These are phyloP conservation scores for Cataglyphis albicans DNA, from an alignment of 2,888 invertebrate species.

Conservation along the genomic window DNA sequence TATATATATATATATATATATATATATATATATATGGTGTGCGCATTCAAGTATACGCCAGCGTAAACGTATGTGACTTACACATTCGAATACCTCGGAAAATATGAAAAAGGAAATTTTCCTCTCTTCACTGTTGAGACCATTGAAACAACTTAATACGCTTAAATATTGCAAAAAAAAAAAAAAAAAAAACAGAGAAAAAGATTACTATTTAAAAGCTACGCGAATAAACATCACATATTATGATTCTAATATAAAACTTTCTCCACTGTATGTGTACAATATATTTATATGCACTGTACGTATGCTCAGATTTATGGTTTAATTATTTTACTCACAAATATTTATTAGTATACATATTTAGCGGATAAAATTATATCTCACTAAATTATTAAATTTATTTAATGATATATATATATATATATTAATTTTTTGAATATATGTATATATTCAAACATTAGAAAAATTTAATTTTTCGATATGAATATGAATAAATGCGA, in stretches of 20 bases:
- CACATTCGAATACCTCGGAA: slow-evolving; percentile 57
- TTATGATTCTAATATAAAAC: slow-evolving; percentile 9
- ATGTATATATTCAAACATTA: neutral
- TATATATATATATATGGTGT: slow-evolving; percentile 10
- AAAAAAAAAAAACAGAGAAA: neutral
- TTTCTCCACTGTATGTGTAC: neutral
- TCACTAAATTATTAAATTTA: neutral
- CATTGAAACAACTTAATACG: neutral
- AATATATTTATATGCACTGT: neutral
- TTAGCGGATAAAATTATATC: neutral
- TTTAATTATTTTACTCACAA: neutral
- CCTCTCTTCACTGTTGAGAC: neutral
- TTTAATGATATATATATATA: neutral
- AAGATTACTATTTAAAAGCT: neutral
- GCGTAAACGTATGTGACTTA: slow-evolving; percentile 52
- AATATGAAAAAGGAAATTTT: slow-evolving; percentile 41
- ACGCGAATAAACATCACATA: neutral
- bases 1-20: slow-evolving; percentile 46
- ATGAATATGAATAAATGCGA: neutral
- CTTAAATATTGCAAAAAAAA: neutral
- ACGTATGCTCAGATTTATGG: neutral
- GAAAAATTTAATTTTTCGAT: neutral
- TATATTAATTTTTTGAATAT: neutral
- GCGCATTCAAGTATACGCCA: slow-evolving; percentile 49
- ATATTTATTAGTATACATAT: neutral